Evolutionary conservation across 2,113 vertebrate species (phyloP), one percentile per base, ranked within the genome.

Genomic region (Gila orcuttii): DNA sequence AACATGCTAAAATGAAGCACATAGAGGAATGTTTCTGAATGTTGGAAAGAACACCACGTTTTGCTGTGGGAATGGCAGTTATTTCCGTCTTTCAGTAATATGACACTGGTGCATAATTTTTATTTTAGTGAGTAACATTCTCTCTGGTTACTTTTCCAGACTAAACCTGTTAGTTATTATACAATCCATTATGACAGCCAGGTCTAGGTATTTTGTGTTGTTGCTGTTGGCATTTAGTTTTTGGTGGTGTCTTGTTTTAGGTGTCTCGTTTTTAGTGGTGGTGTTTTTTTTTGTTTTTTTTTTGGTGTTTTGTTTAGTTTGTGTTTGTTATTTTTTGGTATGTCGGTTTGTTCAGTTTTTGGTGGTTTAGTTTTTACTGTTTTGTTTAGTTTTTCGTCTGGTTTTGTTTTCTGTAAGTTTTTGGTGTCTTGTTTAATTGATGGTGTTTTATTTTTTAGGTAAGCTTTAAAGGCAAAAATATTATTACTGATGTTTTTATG

Each of bases 1-100:
- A 86, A 86, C 79, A 2, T 81, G 12, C 3, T 47, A 36, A 21
- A 28, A 60, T 28, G 64, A 10, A 39, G 25, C 13, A 71, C 33
- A 55, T 66, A 82, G 11, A 68, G 25, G 12, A 86, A 73, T 74
- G 25, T 80, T 73, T 60, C 69, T 62, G 52, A 76, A 64, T 76
- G 23, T 55, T 57, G 21, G 80, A 55, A 82, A 12, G 25, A 47
- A 71, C 45, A 4, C 9, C 6, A 10, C n/a, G 47, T 36, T 76
- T 76, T 33, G 17, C 23, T 84, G 8, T 25, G 21, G 6, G 42
- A 62, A 71, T 39, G 31, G 75, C 31, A 39, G 50, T 79, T 1
- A 47, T 62, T 79, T 85, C 45, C 3, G 57, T 77, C 9, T 76
- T 47, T 64, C 33, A 25, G 82, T 39, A 25, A 57, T 84, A 1